Evolutionary conservation across 1,140 invertebrate species (phyloP).

Genomic region (Papilio dardanus): DNA sequence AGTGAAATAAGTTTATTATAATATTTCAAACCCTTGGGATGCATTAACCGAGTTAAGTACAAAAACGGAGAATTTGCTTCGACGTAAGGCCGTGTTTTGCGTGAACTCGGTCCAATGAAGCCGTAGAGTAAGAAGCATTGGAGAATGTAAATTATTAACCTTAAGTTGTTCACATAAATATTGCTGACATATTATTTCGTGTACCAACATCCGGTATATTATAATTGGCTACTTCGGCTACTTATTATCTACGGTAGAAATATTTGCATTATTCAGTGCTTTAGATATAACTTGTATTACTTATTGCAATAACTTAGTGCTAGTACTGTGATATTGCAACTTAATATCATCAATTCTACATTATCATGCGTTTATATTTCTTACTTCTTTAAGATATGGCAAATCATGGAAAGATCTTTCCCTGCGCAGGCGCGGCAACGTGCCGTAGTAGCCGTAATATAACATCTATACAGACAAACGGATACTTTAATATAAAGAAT

Average conservation of each 20-base stretch:
- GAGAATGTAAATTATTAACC: slow-evolving; percentile 24
- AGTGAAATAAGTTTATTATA: not conserved
- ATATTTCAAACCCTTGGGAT: too few species aligned
- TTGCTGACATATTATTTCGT: slow-evolving; percentile 27
- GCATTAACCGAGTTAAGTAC: too few species aligned
- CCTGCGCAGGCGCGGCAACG: slow-evolving; percentile 86
- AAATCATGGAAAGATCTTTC: slow-evolving; percentile 89
- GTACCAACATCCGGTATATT: slow-evolving; percentile 32
- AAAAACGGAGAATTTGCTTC: too few species aligned
- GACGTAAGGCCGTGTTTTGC: too few species aligned
- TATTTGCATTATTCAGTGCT: slow-evolving; percentile 27
- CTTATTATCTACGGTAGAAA: slow-evolving; percentile 22
- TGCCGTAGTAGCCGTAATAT: slow-evolving; percentile 86
- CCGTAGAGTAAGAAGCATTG: slow-evolving; percentile 15
- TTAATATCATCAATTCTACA: slow-evolving; percentile 33
- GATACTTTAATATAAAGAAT: slow-evolving; percentile 38
- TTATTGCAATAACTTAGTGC: not conserved
- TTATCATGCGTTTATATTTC: slow-evolving; percentile 63
- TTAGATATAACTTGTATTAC: slow-evolving; percentile 11
- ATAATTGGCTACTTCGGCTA: slow-evolving; percentile 17
- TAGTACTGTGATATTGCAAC: slow-evolving; percentile 23
- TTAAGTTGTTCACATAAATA: slow-evolving; percentile 22
- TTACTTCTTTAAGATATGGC: slow-evolving; percentile 85
- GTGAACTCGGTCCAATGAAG: too few species aligned
- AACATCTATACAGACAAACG: slow-evolving; percentile 83